These are phyloP conservation scores for Hylomyscus alleni DNA, from an alignment of 2,797 vertebrate genomes.

Conservation along the genomic window DNA sequence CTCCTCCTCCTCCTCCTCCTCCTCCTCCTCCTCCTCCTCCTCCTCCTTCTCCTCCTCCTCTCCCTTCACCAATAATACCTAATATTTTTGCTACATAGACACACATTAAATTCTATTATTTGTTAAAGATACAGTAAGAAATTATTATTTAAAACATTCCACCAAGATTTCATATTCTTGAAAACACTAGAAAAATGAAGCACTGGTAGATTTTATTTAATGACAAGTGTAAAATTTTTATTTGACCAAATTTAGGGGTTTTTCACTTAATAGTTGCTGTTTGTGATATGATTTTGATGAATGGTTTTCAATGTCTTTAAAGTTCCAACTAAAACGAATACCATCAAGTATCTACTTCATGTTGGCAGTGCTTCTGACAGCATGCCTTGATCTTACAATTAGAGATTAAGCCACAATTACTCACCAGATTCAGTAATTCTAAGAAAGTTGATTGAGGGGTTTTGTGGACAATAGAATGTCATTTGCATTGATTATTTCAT, in stretches of 20 bases:
- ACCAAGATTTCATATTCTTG: conserved; percentile 37
- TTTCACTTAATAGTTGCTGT: conserved; percentile 65
- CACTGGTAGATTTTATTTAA: conserved; percentile 55
- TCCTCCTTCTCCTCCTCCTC: background rate
- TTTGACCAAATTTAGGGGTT: conserved; percentile 62
- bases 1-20: background rate
- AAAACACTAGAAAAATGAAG: conserved; percentile 69
- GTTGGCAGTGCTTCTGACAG: conserved; percentile 76
- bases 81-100: background rate
- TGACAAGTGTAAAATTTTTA: conserved; percentile 72
- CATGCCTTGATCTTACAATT: conserved; percentile 80
- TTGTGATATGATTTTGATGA: conserved; percentile 74
- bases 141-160: conserved; percentile 33
- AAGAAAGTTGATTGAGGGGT: conserved; percentile 81
- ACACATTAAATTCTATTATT: background rate
- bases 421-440: conserved; percentile 81
- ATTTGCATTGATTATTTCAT: conserved; percentile 85
- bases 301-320: conserved; percentile 77
- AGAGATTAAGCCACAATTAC: conserved; percentile 82
- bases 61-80: background rate
- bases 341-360: conserved; percentile 76
- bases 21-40: background rate
- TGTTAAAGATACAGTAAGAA: conserved; percentile 31
- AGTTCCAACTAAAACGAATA: conserved; percentile 75
- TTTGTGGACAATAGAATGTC: conserved; percentile 83